These are phyloP conservation scores for Drosophila lacertosa DNA, from an alignment of 1,140 invertebrate genomes.

Conservation along the genomic window DNA sequence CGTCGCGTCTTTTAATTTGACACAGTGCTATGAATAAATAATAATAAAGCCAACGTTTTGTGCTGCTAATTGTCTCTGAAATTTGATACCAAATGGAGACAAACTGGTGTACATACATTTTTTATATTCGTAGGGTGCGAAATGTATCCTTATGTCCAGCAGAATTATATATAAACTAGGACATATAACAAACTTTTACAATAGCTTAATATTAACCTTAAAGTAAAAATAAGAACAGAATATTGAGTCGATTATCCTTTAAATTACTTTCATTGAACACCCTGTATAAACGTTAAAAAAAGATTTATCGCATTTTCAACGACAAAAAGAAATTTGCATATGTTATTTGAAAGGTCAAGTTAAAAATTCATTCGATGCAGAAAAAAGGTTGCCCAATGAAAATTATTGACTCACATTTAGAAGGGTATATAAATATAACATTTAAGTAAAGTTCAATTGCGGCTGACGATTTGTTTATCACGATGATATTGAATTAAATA, in stretches of 20 bases:
- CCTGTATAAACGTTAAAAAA: neutral
- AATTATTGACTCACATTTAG: neutral
- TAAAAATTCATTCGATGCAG: neutral
- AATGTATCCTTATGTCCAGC: too few relatives aligned
- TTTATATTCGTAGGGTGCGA: conserved; percentile 14
- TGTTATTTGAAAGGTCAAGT: conserved; percentile 12
- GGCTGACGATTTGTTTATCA: neutral
- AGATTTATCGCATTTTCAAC: neutral
- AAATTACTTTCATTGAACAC: neutral
- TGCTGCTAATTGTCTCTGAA: conserved; percentile 27
- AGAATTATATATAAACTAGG: too few relatives aligned
- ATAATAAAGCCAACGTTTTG: conserved; percentile 14
- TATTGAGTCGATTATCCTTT: too few relatives aligned
- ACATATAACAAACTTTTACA: too few relatives aligned
- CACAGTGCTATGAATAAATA: conserved; percentile 31
- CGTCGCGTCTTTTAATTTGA: conserved; percentile 18
- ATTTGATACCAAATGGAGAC: conserved; percentile 11
- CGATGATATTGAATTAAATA: conserved; percentile 1
- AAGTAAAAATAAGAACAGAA: too few relatives aligned
- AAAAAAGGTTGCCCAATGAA: neutral
- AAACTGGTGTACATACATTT: neutral
- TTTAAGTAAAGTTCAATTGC: neutral
- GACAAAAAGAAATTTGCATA: neutral
- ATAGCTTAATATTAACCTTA: too few relatives aligned
- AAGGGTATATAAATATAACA: neutral